phyloP scores from a whole-genome alignment of 1,140 invertebrate species.

The Daktulosphaira vitifoliae region DNA sequence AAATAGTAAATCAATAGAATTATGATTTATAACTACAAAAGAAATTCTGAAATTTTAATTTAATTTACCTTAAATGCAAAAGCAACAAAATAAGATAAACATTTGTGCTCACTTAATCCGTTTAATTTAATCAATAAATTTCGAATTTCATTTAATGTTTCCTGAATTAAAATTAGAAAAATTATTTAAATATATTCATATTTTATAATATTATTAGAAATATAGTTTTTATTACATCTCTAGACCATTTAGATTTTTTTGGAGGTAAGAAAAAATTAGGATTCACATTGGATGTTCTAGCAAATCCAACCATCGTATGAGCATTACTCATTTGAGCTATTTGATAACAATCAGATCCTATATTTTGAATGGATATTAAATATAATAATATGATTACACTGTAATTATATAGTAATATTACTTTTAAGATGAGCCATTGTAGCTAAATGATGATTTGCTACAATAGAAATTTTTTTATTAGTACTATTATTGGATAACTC shows the following conservation, averaged over 20 bases:
- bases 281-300: constrained; percentile 50
- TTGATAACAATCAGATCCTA: constrained; percentile 54
- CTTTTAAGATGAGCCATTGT: constrained; percentile 17
- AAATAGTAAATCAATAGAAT: too few relatives aligned
- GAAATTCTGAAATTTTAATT: neutral
- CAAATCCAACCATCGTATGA: constrained; percentile 54
- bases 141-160: constrained; percentile 48
- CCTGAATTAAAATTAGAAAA: constrained; percentile 42
- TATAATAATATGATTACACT: neutral
- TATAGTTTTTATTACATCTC: constrained; percentile 4
- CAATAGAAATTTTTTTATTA: constrained; percentile 1
- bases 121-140: constrained; percentile 50
- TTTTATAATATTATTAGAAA: neutral
- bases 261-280: constrained; percentile 55
- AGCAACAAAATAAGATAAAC: constrained; percentile 55
- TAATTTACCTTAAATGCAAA: constrained; percentile 51
- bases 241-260: constrained; percentile 43
- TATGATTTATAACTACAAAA: too few relatives aligned
- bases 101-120: constrained; percentile 50
- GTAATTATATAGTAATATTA: neutral
- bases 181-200: too few relatives aligned
- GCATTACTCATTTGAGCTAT: constrained; percentile 57
- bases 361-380: constrained; percentile 34
- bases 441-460: neutral
- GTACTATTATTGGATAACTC: constrained; percentile 10